Base-by-base conservation (phyloP, 2,113 vertebrate genomes). In the Carassius gibelio region DNA sequence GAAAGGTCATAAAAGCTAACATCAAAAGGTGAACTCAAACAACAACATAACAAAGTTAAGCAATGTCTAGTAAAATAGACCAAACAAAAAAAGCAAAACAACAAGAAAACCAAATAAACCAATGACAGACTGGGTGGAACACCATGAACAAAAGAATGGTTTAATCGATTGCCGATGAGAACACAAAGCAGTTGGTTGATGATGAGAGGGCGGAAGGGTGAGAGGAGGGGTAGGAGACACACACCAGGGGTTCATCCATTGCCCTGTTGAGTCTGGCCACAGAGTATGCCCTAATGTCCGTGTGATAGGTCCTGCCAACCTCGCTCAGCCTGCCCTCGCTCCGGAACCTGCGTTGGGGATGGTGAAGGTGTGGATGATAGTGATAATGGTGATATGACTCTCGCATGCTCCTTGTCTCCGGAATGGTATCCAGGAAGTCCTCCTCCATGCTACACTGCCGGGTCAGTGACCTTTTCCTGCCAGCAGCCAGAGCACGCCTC, bases 401-500 rank as follows among this genome's bases (percentile, higher is more conserved):
- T 17, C 90, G 92, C 8, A 89, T 78, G 88, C 93, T 93, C 59
- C 93, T 86, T 38, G 87, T 90, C 86, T 91, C 81, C 59, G 85
- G 88, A n/a, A 90, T 91, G 75, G 90, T 75, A 61, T 97, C 95
- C 80, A 94, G 94, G 91, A 94, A 96, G 88, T 99, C 98, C 89
- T 97, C 98, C 91, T 98, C 96, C 45, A 99, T 68, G 90, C 97
- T 97, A 94, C 90, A 95, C 92, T 99, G 98, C 17, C 97, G 93
- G 11, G 95, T 97, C 85, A 99, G 93, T 0, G 96, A 96, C 89
- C 93, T 95, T 90, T 96, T 96, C 82, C 97, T 96, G 82, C 94
- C 96, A 86, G 96, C 94, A 21, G 95, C 92, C 4, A 96, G 94
- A 0, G 91, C 93, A 74, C 93, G 87, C 86, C 91, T 89, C 81